Evolutionary conservation across 2,113 vertebrate species (phyloP), one percentile per base, ranked within the genome.

Genomic region (Melanocharis versteri): DNA sequence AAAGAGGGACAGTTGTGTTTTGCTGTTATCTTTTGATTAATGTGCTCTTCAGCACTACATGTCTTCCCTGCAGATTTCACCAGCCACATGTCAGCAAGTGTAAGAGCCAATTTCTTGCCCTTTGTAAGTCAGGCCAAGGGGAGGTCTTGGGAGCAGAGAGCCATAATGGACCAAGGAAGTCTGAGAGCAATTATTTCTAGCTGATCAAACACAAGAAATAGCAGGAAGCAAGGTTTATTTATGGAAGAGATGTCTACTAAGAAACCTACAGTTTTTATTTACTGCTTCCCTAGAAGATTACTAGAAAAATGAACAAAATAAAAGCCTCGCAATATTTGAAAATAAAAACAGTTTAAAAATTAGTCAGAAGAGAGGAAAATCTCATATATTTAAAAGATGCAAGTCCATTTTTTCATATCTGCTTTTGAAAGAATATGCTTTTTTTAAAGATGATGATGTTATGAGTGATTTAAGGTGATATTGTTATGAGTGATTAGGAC

Each of bases 111-210:
- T 78, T 96, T 92, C 94, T 96, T 94, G 85, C 53, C 66, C 85
- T 95, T 96, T 96, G 45, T 87, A 91, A 78, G 37, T 77, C 92
- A 71, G 61, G 83, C 89, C 83, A 82, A 87, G 37, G 56, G 65
- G 48, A 89, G 77, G 66, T 89, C 95, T 95, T 96, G 87, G 83
- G 94, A 97, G 73, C 70, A 96, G 66, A 83, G 56, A 42, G 21
- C 45, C 27, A 10, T 73, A 69, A 95, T 42, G 45, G 78, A 51
- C 72, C 51, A 28, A 75, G 51, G 44, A 94, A 88, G 81, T 76
- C 77, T 93, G 90, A 93, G 60, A 92, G 87, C 76, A 85, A 94
- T 97, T 96, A 93, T 93, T 96, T 84, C 81, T 90, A 65, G 53
- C 58, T 95, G 90, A 87, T 90, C 53, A 88, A 95, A 62, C 50